Percentiles rank a stretch among this genome's conserved stretches.
These are phyloP conservation scores for Eristalis intricaria DNA, from an alignment of 2,888 invertebrate genomes.

Conservation along the genomic window DNA sequence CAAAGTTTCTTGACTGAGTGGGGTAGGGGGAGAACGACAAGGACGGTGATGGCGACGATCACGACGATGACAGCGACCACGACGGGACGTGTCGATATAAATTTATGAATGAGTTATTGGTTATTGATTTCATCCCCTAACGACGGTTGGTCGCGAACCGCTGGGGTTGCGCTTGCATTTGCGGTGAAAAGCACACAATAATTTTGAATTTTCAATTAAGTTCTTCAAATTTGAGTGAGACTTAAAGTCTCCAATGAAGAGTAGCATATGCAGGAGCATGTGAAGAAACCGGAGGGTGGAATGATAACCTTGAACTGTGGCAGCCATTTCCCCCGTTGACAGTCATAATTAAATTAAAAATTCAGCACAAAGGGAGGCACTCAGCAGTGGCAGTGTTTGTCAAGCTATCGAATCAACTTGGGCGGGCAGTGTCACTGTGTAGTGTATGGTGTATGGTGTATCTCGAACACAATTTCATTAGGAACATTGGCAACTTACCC, in stretches of 20 bases:
- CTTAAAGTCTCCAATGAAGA: not conserved
- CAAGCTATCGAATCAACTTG: not conserved
- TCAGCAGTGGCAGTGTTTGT: conserved; percentile 4
- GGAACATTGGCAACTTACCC: conserved; percentile 42
- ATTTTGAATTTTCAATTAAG: conserved; percentile 41
- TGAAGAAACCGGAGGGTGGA: not conserved
- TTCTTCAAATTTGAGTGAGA: conserved; percentile 1
- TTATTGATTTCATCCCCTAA: conserved; percentile 33
- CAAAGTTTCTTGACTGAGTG: conserved; percentile 53
- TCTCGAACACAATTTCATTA: conserved; percentile 45
- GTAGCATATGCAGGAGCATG: too few species aligned
- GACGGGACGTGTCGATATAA: not conserved
- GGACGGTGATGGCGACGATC: not conserved
- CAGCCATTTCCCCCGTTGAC: not conserved
- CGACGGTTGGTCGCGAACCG: not conserved
- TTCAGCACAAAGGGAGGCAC: not conserved
- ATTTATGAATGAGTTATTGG: conserved; percentile 37
- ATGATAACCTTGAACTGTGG: conserved; percentile 17
- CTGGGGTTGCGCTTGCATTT: conserved; percentile 15
- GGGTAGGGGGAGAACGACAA: not conserved
- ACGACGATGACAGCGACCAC: conserved; percentile 1
- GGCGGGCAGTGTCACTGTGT: not conserved
- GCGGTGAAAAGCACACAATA: not conserved
- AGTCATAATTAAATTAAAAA: conserved; percentile 23
- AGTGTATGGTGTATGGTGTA: not conserved